phyloP scores from a whole-genome alignment of 2,888 invertebrate species.

The Tinea semifulvella region DNA sequence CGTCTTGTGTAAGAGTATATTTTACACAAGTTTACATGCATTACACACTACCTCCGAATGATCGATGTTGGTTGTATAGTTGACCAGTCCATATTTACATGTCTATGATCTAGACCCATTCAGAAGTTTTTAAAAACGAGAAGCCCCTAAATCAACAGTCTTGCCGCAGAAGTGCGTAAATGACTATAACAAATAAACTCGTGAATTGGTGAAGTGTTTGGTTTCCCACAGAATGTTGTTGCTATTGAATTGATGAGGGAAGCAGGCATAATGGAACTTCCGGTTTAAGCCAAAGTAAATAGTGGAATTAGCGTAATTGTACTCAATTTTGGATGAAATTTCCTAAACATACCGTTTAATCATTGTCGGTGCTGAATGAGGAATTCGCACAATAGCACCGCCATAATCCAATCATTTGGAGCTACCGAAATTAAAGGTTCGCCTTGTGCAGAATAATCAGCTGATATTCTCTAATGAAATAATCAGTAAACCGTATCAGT shows the following conservation, averaged over 20 bases:
- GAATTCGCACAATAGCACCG: slow-evolving; percentile 1
- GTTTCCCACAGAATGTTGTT: slow-evolving; percentile 16
- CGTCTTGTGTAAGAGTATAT: no score
- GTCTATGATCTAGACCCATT: slow-evolving; percentile 2
- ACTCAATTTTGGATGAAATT: slow-evolving; percentile 9
- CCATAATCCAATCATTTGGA: neutral
- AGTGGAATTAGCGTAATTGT: neutral
- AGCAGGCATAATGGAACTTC: slow-evolving; percentile 8
- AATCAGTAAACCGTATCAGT: no score
- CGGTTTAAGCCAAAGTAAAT: slow-evolving; percentile 7
- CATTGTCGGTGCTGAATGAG: slow-evolving; percentile 3
- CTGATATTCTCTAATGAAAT: no score
- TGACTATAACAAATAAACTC: slow-evolving; percentile 16
- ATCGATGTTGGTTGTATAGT: no score
- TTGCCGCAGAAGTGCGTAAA: slow-evolving; percentile 11
- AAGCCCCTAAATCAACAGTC: slow-evolving; percentile 16
- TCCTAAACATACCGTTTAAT: slow-evolving; percentile 8
- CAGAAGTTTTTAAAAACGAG: neutral
- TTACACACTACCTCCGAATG: no score
- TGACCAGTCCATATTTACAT: no score
- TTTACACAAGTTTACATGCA: no score
- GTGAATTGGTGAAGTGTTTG: slow-evolving; percentile 14
- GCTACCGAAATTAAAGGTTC: neutral
- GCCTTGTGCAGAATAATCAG: neutral
- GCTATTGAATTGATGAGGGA: slow-evolving; percentile 13